Conservation (phyloP, 2,113 vertebrate genomes). For the Podiceps cristatus region DNA sequence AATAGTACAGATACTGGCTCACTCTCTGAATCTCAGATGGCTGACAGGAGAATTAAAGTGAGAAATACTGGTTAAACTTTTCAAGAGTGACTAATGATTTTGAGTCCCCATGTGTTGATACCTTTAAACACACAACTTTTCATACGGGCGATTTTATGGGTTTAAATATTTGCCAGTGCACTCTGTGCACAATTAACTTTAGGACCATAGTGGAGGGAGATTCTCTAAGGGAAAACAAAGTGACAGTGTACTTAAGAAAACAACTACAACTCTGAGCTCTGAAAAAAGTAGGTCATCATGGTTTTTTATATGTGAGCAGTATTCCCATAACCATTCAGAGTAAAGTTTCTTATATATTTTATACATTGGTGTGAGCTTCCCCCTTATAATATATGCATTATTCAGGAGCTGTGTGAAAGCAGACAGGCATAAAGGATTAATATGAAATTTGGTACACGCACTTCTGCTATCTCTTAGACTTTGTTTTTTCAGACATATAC, state of each 20-base stretch:
- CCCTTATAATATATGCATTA: conserved; percentile 12
- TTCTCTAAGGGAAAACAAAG: conserved; percentile 13
- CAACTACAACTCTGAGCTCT: neutral
- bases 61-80: neutral
- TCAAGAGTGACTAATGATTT: neutral
- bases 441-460: neutral
- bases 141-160: neutral
- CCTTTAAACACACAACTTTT: neutral
- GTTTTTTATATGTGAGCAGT: neutral
- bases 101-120: neutral
- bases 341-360: neutral
- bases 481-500: neutral
- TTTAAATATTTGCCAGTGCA: neutral
- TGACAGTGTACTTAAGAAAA: neutral
- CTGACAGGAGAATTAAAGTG: neutral
- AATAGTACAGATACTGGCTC: neutral
- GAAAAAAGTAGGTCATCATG: conserved; percentile 27
- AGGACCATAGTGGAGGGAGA: neutral
- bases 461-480: neutral
- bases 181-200: neutral
- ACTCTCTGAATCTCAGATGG: neutral
- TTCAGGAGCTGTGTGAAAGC: conserved; percentile 30
- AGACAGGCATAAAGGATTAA: conserved; percentile 39
- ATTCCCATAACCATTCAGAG: neutral
- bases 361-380: neutral